Percentiles rank a stretch among this genome's conserved stretches.
Conservation (phyloP, 1,140 invertebrate species). For the Amyelois transitella region DNA sequence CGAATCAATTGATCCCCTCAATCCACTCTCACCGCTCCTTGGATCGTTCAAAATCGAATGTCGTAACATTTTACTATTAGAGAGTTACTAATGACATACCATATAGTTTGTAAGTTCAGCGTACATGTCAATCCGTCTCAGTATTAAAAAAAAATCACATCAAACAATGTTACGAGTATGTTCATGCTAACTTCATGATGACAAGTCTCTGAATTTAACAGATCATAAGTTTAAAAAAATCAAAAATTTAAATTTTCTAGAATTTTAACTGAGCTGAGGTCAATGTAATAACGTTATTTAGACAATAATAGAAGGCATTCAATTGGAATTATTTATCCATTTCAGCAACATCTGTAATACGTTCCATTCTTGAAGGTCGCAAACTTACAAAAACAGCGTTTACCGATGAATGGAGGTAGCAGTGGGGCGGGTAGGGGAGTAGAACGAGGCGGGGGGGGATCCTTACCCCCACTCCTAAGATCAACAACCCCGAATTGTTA, state of each 20-base stretch:
- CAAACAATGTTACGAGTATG: too few relatives aligned
- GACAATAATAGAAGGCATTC: not conserved
- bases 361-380: constrained; percentile 57
- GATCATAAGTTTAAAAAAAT: too few relatives aligned
- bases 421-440: constrained; percentile 25
- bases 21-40: constrained; percentile 20
- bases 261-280: too few relatives aligned
- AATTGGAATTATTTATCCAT: not conserved
- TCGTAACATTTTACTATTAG: constrained; percentile 9
- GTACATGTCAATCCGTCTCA: not conserved
- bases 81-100: constrained; percentile 6
- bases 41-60: constrained; percentile 21
- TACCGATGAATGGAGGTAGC: constrained; percentile 49
- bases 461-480: constrained; percentile 34
- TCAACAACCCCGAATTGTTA: constrained; percentile 64
- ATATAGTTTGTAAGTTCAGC: constrained; percentile 2
- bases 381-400: constrained; percentile 53
- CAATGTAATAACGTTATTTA: too few relatives aligned
- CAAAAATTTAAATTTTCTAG: too few relatives aligned
- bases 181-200: too few relatives aligned
- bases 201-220: too few relatives aligned
- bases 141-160: too few relatives aligned
- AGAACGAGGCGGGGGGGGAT: constrained; percentile 15
- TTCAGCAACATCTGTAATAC: constrained; percentile 35
- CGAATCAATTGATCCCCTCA: constrained; percentile 25